Evolutionary conservation across 2,113 vertebrate genomes (phyloP), one percentile per base, ranked within the genome.

Genomic region (Hemibagrus wyckioides): DNA sequence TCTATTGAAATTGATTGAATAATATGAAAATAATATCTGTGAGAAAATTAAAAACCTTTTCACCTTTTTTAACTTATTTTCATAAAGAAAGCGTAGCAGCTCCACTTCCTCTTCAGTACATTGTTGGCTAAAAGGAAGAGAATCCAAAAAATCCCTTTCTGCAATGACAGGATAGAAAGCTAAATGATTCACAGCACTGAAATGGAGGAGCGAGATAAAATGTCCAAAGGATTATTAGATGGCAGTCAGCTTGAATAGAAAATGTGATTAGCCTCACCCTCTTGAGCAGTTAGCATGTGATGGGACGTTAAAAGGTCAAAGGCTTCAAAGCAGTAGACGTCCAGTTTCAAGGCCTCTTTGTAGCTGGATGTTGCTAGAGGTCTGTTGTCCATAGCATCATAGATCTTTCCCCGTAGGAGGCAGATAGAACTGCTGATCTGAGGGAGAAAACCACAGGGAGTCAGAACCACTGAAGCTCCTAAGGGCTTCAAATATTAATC

Each of bases 311-410:
- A 93, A 93, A 99, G 97, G 94, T 99, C 98, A 93, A 99, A 99
- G 14, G 98, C 98, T 97, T 99, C 98, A 94, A 99, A 99, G 94
- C 98, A 99, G 95, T 98, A 98, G 90, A 99, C 97, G n/a, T 99
- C 98, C 14, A 99, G 96, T 94, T 99, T 99, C 95, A 99, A 95
- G 92, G 98, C 98, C 94, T 99, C 97, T 95, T 98, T 99, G 93
- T 99, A 99, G 95, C 97, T 99, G 92, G 97, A 97, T 11, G 97
- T 99, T 90, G 98, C 98, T 69, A 99, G 94, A 4, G 97, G 95
- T 89, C 98, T 94, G 90, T 99, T 99, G 93, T 99, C 98, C 93
- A 99, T 96, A 88, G 98, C 98, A 89, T 99, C 98, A 86, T 99
- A 99, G 95, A 99, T 99, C 89, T 99, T 99, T 80, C 98, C 98